Evolutionary conservation across 2,888 invertebrate genomes (phyloP).

Genomic region (Scotopteryx bipunctaria): DNA sequence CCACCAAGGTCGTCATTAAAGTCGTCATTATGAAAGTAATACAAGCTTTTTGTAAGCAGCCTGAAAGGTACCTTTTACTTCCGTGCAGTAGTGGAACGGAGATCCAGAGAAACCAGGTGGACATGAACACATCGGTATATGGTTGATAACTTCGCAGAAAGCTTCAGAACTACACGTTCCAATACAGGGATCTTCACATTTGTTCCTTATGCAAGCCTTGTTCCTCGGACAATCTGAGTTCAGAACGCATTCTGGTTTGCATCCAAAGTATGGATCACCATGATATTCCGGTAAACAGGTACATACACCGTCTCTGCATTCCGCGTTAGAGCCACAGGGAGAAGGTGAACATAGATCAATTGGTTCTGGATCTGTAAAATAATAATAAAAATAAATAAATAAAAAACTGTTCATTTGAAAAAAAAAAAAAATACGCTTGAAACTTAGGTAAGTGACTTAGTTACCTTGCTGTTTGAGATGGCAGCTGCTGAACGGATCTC

Average conservation of each 20-base stretch:
- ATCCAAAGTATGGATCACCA: conserved; percentile 89
- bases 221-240: conserved; percentile 88
- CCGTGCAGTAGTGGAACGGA: conserved; percentile 83
- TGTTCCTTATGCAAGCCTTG: conserved; percentile 88
- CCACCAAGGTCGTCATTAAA: too few relatives aligned
- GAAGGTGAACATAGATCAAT: conserved; percentile 86
- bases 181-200: conserved; percentile 89
- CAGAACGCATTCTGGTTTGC: conserved; percentile 90
- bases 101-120: conserved; percentile 85
- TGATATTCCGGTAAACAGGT: conserved; percentile 88
- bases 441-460: too few relatives aligned
- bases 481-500: conserved; percentile 88
- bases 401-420: too few relatives aligned
- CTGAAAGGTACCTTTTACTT: conserved; percentile 56
- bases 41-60: too few relatives aligned
- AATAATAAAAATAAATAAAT: conserved; percentile 3
- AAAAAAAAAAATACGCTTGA: too few relatives aligned
- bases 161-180: conserved; percentile 87
- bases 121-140: conserved; percentile 88
- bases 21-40: too few relatives aligned
- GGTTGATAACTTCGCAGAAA: conserved; percentile 85
- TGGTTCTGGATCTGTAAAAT: conserved; percentile 64
- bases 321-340: conserved; percentile 87
- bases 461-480: conserved; percentile 57
- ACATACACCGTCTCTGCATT: conserved; percentile 86